Conservation (phyloP, 2,888 invertebrate species). For the Heliconius ethilla region DNA sequence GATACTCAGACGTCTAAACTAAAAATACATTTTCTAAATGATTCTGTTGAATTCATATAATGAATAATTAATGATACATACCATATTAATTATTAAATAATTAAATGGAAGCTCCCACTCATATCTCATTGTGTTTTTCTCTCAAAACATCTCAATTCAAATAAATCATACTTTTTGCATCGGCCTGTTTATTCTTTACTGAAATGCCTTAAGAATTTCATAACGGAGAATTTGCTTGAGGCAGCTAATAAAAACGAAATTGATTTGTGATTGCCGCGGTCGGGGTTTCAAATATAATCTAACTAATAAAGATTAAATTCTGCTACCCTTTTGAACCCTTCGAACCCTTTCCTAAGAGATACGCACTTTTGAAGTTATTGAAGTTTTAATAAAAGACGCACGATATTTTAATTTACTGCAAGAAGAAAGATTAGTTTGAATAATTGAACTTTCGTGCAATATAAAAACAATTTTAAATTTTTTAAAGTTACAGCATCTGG, state of each 20-base stretch:
- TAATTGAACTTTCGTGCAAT: neutral
- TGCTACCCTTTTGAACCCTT: slow-evolving; percentile 25
- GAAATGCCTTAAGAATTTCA: slow-evolving; percentile 63
- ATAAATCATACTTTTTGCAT: slow-evolving; percentile 34
- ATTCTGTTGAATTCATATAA: slow-evolving; percentile 20
- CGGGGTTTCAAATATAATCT: slow-evolving; percentile 47
- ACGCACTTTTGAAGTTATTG: slow-evolving; percentile 16
- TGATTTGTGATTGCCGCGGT: slow-evolving; percentile 57
- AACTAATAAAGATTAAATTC: slow-evolving; percentile 37
- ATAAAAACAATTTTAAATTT: neutral
- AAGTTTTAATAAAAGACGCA: slow-evolving; percentile 11
- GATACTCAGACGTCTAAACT: slow-evolving; percentile 21
- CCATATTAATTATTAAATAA: slow-evolving; percentile 30
- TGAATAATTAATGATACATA: slow-evolving; percentile 27
- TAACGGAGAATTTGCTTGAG: slow-evolving; percentile 68
- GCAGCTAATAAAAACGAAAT: slow-evolving; percentile 66
- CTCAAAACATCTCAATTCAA: slow-evolving; percentile 26
- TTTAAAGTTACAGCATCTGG: neutral
- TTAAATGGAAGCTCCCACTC: slow-evolving; percentile 5
- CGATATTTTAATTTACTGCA: slow-evolving; percentile 13
- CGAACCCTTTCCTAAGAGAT: slow-evolving; percentile 10
- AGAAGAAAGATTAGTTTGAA: neutral
- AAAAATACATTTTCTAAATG: slow-evolving; percentile 27
- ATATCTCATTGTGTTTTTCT: slow-evolving; percentile 26
- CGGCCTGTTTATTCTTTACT: slow-evolving; percentile 27